Evolutionary conservation across 2,888 invertebrate species (phyloP).

Genomic region (Thecophora atra): DNA sequence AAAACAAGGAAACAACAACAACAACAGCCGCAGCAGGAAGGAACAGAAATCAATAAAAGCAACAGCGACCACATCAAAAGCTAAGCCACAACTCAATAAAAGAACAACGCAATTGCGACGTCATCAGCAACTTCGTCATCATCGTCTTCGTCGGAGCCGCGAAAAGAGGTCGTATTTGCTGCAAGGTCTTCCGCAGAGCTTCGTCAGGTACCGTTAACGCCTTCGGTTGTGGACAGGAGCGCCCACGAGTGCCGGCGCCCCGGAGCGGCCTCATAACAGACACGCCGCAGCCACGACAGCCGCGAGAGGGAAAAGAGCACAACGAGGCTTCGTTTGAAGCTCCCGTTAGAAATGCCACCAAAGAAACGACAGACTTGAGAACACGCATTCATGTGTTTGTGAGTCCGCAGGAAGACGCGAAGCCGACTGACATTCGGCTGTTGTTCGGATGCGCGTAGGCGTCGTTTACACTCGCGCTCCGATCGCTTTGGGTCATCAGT

Average conservation of each 20-base stretch:
- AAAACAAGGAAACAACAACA: constrained; percentile 24
- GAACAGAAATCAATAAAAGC: background rate
- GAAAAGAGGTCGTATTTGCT: background rate
- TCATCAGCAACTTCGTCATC: background rate
- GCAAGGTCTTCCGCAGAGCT: background rate
- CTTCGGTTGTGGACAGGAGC: background rate
- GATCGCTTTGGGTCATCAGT: background rate
- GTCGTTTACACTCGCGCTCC: constrained; percentile 23
- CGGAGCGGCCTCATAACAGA: background rate
- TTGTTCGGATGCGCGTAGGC: constrained; percentile 37
- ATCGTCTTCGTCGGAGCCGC: background rate
- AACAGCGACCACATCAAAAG: background rate
- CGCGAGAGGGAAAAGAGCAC: background rate
- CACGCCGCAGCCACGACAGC: background rate
- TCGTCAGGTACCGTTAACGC: background rate
- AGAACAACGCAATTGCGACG: background rate
- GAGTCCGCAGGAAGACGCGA: background rate
- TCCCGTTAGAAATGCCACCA: constrained; percentile 2
- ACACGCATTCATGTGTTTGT: no score
- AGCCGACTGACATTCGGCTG: background rate
- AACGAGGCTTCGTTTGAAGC: background rate
- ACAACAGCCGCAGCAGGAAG: constrained; percentile 9
- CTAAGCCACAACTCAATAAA: background rate
- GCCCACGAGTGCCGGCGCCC: background rate
- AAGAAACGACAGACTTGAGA: no score